Percentiles rank a stretch among this genome's conserved stretches.
Evolutionary conservation across 2,113 vertebrate genomes (phyloP).

Genomic region (Psittacus erithacus): DNA sequence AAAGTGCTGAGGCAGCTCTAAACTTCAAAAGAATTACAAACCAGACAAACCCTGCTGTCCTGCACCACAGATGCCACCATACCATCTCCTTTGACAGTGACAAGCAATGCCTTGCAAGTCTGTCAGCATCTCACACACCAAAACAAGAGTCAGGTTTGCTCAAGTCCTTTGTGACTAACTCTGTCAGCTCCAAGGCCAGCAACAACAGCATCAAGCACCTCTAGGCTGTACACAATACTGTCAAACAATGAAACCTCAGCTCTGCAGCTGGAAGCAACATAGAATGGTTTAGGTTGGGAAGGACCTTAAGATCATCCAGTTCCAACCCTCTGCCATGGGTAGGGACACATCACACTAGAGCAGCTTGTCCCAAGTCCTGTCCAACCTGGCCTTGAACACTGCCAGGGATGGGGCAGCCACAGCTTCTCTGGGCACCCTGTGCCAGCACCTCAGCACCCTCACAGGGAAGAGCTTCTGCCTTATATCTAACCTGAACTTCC

Average conservation of each 20-base stretch:
- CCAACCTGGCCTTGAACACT: not conserved
- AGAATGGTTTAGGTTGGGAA: not conserved
- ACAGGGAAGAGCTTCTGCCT: not conserved
- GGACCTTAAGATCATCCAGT: not conserved
- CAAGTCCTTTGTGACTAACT: not conserved
- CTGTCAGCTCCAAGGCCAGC: not conserved
- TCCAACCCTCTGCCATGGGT: not conserved
- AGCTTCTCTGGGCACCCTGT: not conserved
- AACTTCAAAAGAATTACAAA: not conserved
- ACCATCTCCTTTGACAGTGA: fast-evolving
- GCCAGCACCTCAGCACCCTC: not conserved
- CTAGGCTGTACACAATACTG: fast-evolving
- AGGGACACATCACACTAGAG: not conserved
- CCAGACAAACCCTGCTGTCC: not conserved
- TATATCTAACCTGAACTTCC: not conserved
- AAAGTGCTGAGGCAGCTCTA: not conserved
- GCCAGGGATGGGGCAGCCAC: not conserved
- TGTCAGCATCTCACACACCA: fast-evolving
- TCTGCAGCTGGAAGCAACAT: not conserved
- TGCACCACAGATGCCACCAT: fast-evolving
- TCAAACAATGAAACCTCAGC: not conserved
- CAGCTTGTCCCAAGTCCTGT: not conserved
- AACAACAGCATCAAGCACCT: not conserved
- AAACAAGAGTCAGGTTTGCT: not conserved
- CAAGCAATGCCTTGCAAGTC: fast-evolving